Evolutionary conservation across 1,140 invertebrate genomes (phyloP).

Genomic region (Eriosoma lanigerum): DNA sequence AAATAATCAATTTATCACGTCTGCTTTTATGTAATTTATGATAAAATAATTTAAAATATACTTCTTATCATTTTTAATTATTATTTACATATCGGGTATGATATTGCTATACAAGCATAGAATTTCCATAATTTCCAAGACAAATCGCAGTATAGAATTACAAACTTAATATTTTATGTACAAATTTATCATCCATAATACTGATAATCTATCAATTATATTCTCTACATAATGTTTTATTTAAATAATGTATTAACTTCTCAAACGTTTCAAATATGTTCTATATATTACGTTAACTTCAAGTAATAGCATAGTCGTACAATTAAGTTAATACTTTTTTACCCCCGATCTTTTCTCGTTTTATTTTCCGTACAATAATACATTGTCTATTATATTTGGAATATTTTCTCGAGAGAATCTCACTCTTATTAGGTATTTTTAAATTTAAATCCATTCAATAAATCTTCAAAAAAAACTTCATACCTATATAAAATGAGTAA

Average conservation of each 20-base stretch:
- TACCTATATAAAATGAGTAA: no score
- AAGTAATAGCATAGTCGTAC: neutral
- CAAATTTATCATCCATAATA: neutral
- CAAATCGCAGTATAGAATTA: neutral
- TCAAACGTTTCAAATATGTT: neutral
- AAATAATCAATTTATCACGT: no score
- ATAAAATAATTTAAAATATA: no score
- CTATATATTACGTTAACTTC: neutral
- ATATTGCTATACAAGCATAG: neutral
- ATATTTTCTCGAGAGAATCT: neutral
- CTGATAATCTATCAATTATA: neutral
- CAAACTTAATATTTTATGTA: neutral
- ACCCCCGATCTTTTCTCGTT: neutral
- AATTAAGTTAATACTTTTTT: slow-evolving; percentile 20
- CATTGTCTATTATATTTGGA: neutral
- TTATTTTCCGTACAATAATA: neutral
- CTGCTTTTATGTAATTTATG: no score
- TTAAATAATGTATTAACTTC: neutral
- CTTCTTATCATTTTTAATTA: no score
- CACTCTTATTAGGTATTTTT: neutral
- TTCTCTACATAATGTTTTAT: neutral
- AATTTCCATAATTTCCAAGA: neutral
- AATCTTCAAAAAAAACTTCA: no score
- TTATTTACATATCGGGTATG: neutral
- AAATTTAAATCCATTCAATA: no score